Conservation (phyloP, 2,113 vertebrate species). For the Etheostoma spectabile region DNA sequence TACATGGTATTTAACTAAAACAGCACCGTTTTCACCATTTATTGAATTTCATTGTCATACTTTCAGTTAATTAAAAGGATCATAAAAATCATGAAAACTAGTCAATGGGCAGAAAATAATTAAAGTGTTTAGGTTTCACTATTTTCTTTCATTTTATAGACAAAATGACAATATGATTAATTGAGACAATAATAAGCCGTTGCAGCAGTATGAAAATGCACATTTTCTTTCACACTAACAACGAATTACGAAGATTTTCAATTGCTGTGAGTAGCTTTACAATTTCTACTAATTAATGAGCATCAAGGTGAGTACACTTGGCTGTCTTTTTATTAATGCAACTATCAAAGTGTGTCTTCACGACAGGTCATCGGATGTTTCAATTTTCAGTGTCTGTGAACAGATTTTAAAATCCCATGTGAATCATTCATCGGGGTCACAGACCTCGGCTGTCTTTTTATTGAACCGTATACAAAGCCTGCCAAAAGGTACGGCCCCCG, state of each 20-base stretch:
- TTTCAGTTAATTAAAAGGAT: background rate
- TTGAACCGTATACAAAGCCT: conserved; percentile 73
- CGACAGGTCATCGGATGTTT: background rate
- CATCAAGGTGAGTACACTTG: background rate
- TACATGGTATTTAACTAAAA: conserved; percentile 8
- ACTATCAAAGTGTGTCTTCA: background rate
- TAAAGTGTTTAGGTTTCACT: background rate
- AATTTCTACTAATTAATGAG: background rate
- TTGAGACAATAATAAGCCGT: background rate
- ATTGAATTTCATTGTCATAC: conserved; percentile 38
- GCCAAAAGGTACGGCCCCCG: conserved; percentile 77
- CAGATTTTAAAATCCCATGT: conserved; percentile 26
- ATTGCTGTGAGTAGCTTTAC: background rate
- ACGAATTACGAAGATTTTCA: background rate
- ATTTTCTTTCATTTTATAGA: background rate
- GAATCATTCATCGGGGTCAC: conserved; percentile 71
- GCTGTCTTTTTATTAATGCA: background rate
- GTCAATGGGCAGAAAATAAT: background rate
- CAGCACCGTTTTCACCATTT: background rate
- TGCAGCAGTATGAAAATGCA: background rate
- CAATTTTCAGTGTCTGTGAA: conserved; percentile 13
- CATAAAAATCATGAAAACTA: background rate
- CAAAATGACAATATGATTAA: background rate
- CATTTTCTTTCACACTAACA: background rate
- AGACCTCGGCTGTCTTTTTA: conserved; percentile 76